A percentile compares a stretch with the other conserved stretches of the same genome.
phyloP scores from a whole-genome alignment of 2,113 vertebrate species.

The Rhabdornis inornatus region DNA sequence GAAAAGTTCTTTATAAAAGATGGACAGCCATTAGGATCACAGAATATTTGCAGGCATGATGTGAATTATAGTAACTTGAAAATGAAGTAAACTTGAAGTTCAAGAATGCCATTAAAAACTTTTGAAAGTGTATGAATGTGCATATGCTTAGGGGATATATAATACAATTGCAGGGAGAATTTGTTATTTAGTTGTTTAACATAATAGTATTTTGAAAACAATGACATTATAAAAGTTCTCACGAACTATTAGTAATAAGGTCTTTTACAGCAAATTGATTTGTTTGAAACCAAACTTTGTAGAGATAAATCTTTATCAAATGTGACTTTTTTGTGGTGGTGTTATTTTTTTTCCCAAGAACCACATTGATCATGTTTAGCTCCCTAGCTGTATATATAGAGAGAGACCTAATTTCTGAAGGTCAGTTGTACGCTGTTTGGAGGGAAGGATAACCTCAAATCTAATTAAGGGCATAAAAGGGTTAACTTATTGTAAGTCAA shows the following conservation, averaged over 20 bases:
- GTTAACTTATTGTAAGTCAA: not conserved
- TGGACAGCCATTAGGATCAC: not conserved
- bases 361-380: not conserved
- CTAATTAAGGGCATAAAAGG: not conserved
- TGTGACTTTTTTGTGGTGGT: no score
- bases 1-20: not conserved
- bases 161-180: not conserved
- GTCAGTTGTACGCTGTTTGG: not conserved
- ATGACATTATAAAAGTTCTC: not conserved
- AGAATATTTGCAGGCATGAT: conserved; percentile 25
- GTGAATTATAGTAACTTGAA: conserved; percentile 21
- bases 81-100: conserved; percentile 40
- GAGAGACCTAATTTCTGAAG: not conserved
- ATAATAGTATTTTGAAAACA: not conserved
- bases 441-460: not conserved
- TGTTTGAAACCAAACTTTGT: not conserved
- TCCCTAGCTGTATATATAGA: not conserved
- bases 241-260: not conserved
- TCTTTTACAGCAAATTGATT: not conserved
- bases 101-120: conserved; percentile 35
- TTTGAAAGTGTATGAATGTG: not conserved
- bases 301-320: not conserved
- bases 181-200: not conserved
- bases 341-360: not conserved
- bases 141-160: not conserved